A percentile compares a stretch with the other conserved stretches of the same genome.
These are phyloP conservation scores for Lathamus discolor DNA, from an alignment of 2,113 vertebrate species.

Conservation along the genomic window DNA sequence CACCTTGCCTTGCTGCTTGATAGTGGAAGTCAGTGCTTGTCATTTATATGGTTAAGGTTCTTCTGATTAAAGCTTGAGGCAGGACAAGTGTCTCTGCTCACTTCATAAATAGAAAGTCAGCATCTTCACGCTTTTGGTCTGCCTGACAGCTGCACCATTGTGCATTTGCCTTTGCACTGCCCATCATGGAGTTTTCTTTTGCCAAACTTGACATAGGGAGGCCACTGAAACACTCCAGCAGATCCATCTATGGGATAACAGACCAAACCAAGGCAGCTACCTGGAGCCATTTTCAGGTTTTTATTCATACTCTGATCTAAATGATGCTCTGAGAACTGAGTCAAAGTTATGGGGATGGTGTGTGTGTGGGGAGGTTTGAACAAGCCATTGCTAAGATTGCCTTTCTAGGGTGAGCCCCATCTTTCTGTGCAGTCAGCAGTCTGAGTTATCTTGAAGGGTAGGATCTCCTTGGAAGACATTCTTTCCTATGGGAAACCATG, in stretches of 20 bases:
- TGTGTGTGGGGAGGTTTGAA: not conserved
- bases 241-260: not conserved
- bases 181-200: not conserved
- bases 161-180: not conserved
- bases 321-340: not conserved
- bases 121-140: not conserved
- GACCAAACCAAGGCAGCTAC: not conserved
- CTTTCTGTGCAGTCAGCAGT: not conserved
- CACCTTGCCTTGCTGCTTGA: not conserved
- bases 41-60: not conserved
- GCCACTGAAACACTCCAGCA: not conserved
- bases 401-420: not conserved
- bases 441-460: not conserved
- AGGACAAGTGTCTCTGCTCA: not conserved
- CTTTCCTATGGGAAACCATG: not conserved
- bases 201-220: not conserved
- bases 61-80: not conserved
- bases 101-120: not conserved
- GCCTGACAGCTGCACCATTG: fast-evolving
- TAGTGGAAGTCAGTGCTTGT: not conserved
- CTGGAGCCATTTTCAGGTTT: not conserved
- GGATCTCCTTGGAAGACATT: not conserved
- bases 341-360: not conserved
- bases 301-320: not conserved
- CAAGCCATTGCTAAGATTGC: not conserved